These are phyloP conservation scores for Piaya cayana DNA, from an alignment of 2,113 vertebrate species.

Conservation along the genomic window DNA sequence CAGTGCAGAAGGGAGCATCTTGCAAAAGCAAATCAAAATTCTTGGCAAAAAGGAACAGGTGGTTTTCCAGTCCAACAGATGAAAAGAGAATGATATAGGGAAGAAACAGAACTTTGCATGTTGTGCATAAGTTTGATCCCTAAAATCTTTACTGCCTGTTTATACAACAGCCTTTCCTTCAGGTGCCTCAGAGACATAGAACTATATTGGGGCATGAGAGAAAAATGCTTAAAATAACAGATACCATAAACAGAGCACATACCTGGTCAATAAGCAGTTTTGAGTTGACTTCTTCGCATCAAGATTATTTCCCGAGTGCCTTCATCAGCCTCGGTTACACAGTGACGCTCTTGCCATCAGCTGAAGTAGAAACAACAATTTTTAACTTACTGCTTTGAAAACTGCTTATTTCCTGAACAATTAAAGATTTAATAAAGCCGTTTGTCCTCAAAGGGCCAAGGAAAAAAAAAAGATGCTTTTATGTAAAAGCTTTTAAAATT, in stretches of 20 bases:
- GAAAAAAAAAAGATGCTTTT: not conserved
- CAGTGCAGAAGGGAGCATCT: not conserved
- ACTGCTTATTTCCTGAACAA: not conserved
- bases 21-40: not conserved
- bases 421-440: not conserved
- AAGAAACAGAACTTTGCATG: not conserved
- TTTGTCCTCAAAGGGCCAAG: not conserved
- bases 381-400: not conserved
- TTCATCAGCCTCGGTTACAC: not conserved
- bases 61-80: not conserved
- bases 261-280: not conserved
- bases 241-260: not conserved
- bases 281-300: not conserved
- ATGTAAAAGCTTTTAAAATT: not conserved
- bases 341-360: not conserved
- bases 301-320: not conserved
- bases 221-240: not conserved
- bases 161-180: not conserved
- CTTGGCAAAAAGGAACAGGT: not conserved
- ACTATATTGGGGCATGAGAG: not conserved
- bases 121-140: not conserved
- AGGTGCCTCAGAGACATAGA: not conserved
- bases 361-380: not conserved
- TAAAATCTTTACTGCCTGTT: not conserved
- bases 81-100: not conserved